These are phyloP conservation scores for Phortica magna DNA, from an alignment of 2,888 invertebrate genomes.

Conservation along the genomic window DNA sequence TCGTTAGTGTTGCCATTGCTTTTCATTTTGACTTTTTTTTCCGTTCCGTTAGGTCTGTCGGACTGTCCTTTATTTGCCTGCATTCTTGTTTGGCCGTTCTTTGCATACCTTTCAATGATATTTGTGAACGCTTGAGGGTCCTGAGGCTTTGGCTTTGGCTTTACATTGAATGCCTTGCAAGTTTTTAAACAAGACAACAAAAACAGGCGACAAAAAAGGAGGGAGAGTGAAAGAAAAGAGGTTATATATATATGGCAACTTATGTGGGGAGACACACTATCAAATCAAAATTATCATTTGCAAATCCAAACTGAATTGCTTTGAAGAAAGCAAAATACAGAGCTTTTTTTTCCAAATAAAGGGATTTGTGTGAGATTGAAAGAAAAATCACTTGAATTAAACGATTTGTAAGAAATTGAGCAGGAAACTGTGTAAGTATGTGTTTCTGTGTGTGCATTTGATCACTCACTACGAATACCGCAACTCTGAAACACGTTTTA, in stretches of 20 bases:
- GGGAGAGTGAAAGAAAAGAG: background rate
- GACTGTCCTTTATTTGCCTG: background rate
- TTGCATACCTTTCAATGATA: constrained; percentile 5
- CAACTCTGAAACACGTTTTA: too few relatives aligned
- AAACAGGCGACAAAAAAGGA: background rate
- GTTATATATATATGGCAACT: background rate
- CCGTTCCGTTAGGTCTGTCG: background rate
- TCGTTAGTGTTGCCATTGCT: constrained; percentile 5
- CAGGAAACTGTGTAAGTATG: background rate
- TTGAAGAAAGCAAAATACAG: background rate
- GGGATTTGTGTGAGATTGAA: background rate
- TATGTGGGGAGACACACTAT: background rate
- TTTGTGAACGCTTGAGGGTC: background rate
- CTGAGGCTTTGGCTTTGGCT: background rate
- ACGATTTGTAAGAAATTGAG: background rate
- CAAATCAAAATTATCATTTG: background rate
- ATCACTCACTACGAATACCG: background rate
- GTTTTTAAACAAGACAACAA: background rate
- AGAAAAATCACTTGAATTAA: background rate
- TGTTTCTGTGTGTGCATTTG: background rate
- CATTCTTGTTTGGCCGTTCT: background rate
- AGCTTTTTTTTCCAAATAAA: background rate
- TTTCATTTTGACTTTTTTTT: constrained; percentile 6
- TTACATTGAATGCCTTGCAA: background rate
- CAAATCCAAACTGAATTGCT: background rate